Conservation (phyloP, 2,797 vertebrate species). For the Galagoides demidoff region DNA sequence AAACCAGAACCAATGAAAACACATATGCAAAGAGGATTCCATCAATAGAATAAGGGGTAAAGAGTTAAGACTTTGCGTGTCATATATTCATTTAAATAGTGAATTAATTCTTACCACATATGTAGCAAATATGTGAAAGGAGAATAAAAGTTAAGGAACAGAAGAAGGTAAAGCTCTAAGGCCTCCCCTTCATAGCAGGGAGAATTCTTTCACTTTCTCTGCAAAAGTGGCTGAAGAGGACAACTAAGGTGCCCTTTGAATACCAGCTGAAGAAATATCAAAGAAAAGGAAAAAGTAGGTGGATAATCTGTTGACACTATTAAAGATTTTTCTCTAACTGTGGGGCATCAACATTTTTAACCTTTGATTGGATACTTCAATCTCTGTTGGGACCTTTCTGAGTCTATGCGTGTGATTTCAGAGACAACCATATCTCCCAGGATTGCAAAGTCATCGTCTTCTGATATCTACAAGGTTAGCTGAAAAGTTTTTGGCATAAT, state of each 20-base stretch:
- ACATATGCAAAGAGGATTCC: background rate
- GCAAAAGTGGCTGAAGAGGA: background rate
- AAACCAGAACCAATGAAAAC: background rate
- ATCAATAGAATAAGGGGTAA: background rate
- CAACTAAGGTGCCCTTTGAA: background rate
- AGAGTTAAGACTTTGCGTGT: constrained; percentile 2
- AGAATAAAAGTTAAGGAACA: background rate
- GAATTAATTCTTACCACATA: background rate
- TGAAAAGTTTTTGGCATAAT: background rate
- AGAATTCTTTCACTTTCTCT: background rate
- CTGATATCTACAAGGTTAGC: background rate
- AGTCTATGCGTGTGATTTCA: background rate
- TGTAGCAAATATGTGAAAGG: background rate
- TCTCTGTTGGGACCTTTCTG: constrained; percentile 29
- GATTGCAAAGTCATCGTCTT: background rate
- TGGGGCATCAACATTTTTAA: background rate
- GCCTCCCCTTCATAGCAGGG: background rate
- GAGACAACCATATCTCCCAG: background rate
- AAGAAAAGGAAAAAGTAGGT: background rate
- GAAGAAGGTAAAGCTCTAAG: background rate
- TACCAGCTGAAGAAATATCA: background rate
- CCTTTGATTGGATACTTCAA: background rate
- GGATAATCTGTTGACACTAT: background rate
- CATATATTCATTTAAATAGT: background rate
- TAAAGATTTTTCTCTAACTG: background rate